Percentiles rank a stretch among this genome's conserved stretches.
Evolutionary conservation across 2,888 invertebrate genomes (phyloP).

Genomic region (Trichogramma evanescens): DNA sequence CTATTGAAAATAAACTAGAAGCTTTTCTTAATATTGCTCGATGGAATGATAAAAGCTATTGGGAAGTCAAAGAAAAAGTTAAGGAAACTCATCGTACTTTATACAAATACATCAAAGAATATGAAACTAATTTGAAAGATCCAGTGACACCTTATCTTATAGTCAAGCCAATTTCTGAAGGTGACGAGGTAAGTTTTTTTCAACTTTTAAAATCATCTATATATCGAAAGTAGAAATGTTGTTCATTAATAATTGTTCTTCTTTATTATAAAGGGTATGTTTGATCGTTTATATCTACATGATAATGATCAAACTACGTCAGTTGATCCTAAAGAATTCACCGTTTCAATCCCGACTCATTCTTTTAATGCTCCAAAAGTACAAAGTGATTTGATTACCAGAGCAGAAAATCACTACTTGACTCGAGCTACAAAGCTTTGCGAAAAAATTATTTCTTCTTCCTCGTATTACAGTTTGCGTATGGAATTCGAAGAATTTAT

Average conservation of each 20-base stretch:
- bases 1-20: slow-evolving; percentile 85
- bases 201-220: neutral
- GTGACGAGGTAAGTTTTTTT: slow-evolving; percentile 11
- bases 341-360: slow-evolving; percentile 26
- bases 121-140: slow-evolving; percentile 55
- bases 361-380: neutral
- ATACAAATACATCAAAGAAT: slow-evolving; percentile 81
- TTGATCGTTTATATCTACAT: slow-evolving; percentile 32
- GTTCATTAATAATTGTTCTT: neutral
- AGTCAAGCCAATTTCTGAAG: slow-evolving; percentile 39
- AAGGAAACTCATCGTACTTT: slow-evolving; percentile 81
- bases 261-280: slow-evolving; percentile 30
- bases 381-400: slow-evolving; percentile 40
- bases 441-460: slow-evolving; percentile 55
- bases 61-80: slow-evolving; percentile 83
- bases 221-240: neutral
- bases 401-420: slow-evolving; percentile 48
- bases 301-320: slow-evolving; percentile 34
- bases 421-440: slow-evolving; percentile 60
- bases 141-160: slow-evolving; percentile 33
- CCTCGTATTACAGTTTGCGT: slow-evolving; percentile 57
- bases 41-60: slow-evolving; percentile 93
- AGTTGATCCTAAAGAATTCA: slow-evolving; percentile 41
- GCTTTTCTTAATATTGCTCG: slow-evolving; percentile 92
- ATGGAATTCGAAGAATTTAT: slow-evolving; percentile 62